phyloP scores from a whole-genome alignment of 2,113 vertebrate genomes.

The Cebus imitator region DNA sequence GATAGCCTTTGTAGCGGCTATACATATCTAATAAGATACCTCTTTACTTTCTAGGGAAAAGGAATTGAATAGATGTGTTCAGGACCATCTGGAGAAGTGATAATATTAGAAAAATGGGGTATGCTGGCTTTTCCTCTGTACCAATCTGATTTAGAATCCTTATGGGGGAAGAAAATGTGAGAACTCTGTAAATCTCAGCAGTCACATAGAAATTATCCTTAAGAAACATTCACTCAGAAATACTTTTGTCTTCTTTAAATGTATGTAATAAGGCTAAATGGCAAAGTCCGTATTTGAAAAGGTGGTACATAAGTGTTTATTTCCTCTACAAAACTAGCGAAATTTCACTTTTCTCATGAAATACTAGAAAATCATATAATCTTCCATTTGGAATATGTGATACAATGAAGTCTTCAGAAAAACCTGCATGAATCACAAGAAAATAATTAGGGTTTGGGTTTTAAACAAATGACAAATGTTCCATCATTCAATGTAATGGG shows the following conservation, averaged over 20 bases:
- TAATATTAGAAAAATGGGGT: conserved; percentile 77
- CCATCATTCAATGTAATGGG: conserved; percentile 36
- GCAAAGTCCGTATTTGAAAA: background rate
- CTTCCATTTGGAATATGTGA: conserved; percentile 27
- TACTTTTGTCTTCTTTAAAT: conserved; percentile 41
- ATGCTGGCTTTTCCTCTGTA: conserved; percentile 73
- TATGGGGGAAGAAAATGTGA: conserved; percentile 78
- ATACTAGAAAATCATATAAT: conserved; percentile 20
- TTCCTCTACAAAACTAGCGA: background rate
- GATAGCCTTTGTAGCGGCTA: conserved; percentile 30
- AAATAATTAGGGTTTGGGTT: conserved; percentile 49
- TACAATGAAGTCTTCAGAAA: conserved; percentile 40
- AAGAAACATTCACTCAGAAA: conserved; percentile 60
- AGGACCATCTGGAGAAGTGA: conserved; percentile 80
- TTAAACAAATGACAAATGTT: conserved; percentile 67
- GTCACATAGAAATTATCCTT: conserved; percentile 68
- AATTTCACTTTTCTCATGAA: conserved; percentile 34
- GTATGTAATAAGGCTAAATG: background rate
- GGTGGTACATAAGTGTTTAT: background rate
- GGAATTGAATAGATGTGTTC: conserved; percentile 64
- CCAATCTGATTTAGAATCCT: conserved; percentile 76
- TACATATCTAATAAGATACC: conserved; percentile 36
- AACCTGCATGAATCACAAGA: conserved; percentile 36
- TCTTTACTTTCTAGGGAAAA: conserved; percentile 71
- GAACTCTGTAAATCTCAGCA: conserved; percentile 69